A percentile compares a stretch with the other conserved stretches of the same genome.
Conservation (phyloP, 2,888 invertebrate genomes). For the Mylabris sibirica region DNA sequence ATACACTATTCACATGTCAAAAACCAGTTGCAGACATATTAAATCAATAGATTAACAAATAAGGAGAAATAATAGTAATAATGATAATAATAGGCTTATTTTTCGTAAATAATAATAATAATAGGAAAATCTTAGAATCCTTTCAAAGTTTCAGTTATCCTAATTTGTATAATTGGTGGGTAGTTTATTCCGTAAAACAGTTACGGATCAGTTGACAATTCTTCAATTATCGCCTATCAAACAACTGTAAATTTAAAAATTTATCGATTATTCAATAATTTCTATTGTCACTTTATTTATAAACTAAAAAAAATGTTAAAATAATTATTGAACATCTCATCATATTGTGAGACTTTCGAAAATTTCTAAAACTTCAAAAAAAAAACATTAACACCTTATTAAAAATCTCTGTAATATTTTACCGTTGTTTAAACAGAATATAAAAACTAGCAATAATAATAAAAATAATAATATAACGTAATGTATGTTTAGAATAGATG, state of each 20-base stretch:
- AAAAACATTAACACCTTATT: slow-evolving; percentile 15
- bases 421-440: slow-evolving; percentile 10
- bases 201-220: not conserved
- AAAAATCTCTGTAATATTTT: not conserved
- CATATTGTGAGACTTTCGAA: not conserved
- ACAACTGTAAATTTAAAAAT: not conserved
- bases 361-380: not conserved
- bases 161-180: not conserved
- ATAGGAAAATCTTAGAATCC: not conserved
- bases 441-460: not conserved
- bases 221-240: not conserved
- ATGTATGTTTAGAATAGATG: slow-evolving; percentile 7
- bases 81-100: not conserved
- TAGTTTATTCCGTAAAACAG: not conserved
- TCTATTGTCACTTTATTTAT: not conserved
- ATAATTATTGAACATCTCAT: not conserved
- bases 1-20: not conserved
- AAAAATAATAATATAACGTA: not conserved
- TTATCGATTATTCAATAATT: not conserved
- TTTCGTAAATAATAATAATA: no score
- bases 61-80: not conserved
- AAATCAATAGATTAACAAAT: not conserved
- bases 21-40: not conserved
- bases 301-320: no score
- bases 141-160: not conserved